A percentile compares a stretch with the other conserved stretches of the same genome.
Evolutionary conservation across 2,888 invertebrate genomes (phyloP).

Genomic region (Cylloceria caligata): DNA sequence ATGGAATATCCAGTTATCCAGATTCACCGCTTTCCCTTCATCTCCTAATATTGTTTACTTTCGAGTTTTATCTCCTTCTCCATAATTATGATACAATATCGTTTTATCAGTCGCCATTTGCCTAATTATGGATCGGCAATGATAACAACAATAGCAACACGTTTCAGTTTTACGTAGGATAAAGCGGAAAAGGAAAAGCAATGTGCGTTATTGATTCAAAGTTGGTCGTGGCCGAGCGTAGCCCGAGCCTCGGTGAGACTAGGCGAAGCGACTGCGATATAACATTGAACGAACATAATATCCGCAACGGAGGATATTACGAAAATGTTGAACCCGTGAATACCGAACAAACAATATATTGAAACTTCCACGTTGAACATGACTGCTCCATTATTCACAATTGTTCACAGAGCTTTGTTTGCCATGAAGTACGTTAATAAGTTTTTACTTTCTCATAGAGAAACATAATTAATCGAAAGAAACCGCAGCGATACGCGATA

Average conservation of each 20-base stretch:
- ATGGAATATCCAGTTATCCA: slow-evolving; percentile 14
- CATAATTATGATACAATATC: neutral
- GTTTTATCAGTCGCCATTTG: slow-evolving; percentile 7
- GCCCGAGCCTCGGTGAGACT: neutral
- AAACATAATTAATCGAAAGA: too few species aligned
- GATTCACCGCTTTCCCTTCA: slow-evolving; percentile 1
- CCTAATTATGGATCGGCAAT: neutral
- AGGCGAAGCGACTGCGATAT: slow-evolving; percentile 9
- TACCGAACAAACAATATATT: neutral
- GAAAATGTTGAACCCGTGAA: slow-evolving; percentile 8
- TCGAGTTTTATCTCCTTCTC: neutral
- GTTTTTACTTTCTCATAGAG: neutral
- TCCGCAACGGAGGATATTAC: neutral
- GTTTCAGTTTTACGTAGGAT: slow-evolving; percentile 8
- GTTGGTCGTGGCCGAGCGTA: slow-evolving; percentile 22
- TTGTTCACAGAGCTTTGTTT: neutral
- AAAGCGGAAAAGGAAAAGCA: slow-evolving; percentile 33
- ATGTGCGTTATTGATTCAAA: slow-evolving; percentile 73
- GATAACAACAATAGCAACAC: slow-evolving; percentile 12
- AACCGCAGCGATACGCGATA: too few species aligned
- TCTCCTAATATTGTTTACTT: neutral
- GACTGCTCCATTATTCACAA: neutral
- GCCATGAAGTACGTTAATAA: neutral
- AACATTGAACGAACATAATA: neutral
- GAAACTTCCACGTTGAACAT: neutral